A percentile compares a stretch with the other conserved stretches of the same genome.
These are phyloP conservation scores for Philaenus spumarius DNA, from an alignment of 1,140 invertebrate genomes.

Conservation along the genomic window DNA sequence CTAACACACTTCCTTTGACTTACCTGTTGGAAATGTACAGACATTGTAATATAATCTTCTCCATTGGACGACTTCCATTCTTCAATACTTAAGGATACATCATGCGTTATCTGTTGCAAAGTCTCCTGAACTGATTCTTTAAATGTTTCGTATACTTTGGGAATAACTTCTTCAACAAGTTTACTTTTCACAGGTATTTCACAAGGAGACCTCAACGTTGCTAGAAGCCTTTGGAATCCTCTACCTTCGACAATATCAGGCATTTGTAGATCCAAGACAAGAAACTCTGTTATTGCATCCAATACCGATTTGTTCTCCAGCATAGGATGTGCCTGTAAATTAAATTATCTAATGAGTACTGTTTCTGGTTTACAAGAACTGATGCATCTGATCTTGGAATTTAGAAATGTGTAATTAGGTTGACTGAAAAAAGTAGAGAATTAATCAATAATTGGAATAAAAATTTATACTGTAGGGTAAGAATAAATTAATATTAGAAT, in stretches of 20 bases:
- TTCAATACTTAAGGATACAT: conserved; percentile 44
- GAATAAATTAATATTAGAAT: too few species aligned
- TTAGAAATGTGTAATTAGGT: too few species aligned
- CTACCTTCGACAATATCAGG: conserved; percentile 44
- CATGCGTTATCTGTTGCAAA: conserved; percentile 33
- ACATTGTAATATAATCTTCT: conserved; percentile 42
- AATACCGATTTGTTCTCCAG: conserved; percentile 37
- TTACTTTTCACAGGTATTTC: conserved; percentile 47
- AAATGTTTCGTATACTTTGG: conserved; percentile 43
- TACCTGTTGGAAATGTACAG: conserved; percentile 43
- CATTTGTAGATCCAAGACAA: conserved; percentile 43
- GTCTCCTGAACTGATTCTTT: conserved; percentile 37
- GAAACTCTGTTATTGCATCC: conserved; percentile 44
- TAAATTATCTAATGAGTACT: too few species aligned
- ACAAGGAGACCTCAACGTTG: conserved; percentile 44
- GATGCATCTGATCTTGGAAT: too few species aligned
- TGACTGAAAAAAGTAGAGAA: too few species aligned
- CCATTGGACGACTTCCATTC: conserved; percentile 44
- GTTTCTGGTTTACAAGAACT: too few species aligned
- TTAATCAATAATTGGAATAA: too few species aligned
- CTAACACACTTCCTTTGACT: conserved; percentile 11
- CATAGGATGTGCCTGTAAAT: neutral
- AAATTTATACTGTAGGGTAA: too few species aligned
- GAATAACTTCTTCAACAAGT: conserved; percentile 46
- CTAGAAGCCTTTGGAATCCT: conserved; percentile 43